Percentiles rank a stretch among this genome's conserved stretches.
These are phyloP conservation scores for Eledone cirrhosa DNA, from an alignment of 2,888 invertebrate species.

Conservation along the genomic window DNA sequence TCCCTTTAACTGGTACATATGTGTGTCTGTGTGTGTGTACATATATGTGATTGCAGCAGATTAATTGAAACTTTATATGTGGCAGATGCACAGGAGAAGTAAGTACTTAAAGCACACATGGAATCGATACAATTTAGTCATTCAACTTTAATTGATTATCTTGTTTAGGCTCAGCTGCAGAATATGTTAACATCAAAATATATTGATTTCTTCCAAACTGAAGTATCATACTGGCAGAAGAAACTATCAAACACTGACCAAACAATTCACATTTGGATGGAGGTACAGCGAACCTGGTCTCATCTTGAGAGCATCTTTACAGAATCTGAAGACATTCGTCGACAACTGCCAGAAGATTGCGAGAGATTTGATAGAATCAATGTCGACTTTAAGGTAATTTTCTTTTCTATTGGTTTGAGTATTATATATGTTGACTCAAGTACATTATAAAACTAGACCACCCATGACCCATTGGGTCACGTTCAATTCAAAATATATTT, in stretches of 20 bases:
- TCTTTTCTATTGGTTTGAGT: too few species aligned
- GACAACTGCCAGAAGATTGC: constrained; percentile 92
- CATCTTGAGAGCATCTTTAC: constrained; percentile 97
- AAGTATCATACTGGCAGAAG: constrained; percentile 93
- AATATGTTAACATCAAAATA: constrained; percentile 98
- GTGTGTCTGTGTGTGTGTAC: too few species aligned
- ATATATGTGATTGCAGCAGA: too few species aligned
- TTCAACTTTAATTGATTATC: background rate
- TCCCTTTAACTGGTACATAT: too few species aligned
- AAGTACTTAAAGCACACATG: too few species aligned
- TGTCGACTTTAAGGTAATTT: constrained; percentile 81
- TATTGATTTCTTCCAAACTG: constrained; percentile 92
- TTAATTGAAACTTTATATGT: too few species aligned
- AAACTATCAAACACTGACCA: constrained; percentile 92
- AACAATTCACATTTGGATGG: constrained; percentile 77
- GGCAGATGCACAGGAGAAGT: too few species aligned
- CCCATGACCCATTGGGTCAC: too few species aligned
- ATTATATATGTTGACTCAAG: too few species aligned
- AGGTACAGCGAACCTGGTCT: constrained; percentile 96
- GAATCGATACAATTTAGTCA: too few species aligned
- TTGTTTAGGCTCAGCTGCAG: constrained; percentile 85
- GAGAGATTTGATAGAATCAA: constrained; percentile 91
- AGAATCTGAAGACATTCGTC: constrained; percentile 95
- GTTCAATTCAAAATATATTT: too few species aligned
- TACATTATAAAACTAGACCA: too few species aligned